These are phyloP conservation scores for Ariopsis seemanni DNA, from an alignment of 2,113 vertebrate genomes.

Conservation along the genomic window DNA sequence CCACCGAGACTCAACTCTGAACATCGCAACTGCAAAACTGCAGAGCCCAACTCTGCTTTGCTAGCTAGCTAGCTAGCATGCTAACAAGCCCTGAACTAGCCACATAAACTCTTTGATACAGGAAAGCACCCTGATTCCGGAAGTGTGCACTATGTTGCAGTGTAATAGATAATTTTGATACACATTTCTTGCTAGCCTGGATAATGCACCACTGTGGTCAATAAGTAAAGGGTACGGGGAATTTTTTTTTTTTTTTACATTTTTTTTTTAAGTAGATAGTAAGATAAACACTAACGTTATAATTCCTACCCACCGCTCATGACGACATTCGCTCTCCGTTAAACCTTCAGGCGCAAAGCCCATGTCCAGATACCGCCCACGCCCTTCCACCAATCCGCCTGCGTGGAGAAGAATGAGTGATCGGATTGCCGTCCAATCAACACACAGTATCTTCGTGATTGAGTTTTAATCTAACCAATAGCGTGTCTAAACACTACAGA, in stretches of 20 bases:
- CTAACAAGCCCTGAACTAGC: slow-evolving; percentile 65
- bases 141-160: slow-evolving; percentile 62
- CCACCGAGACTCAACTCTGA: background rate
- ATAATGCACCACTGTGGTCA: slow-evolving; percentile 8
- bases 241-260: slow-evolving; percentile 52
- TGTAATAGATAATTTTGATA: slow-evolving; percentile 28
- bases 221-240: slow-evolving; percentile 40
- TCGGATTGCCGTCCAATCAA: slow-evolving; percentile 47
- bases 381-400: slow-evolving; percentile 68
- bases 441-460: slow-evolving; percentile 46
- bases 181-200: slow-evolving; percentile 36
- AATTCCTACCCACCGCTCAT: slow-evolving; percentile 87
- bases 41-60: slow-evolving; percentile 22
- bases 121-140: slow-evolving; percentile 71
- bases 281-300: slow-evolving; percentile 80
- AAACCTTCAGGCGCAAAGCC: slow-evolving; percentile 72
- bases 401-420: slow-evolving; percentile 46
- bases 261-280: slow-evolving; percentile 65
- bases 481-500: rapidly evolving
- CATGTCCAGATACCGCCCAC: slow-evolving; percentile 66
- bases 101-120: slow-evolving; percentile 76
- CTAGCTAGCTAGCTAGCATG: slow-evolving; percentile 50
- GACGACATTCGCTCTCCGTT: slow-evolving; percentile 82
- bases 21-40: slow-evolving; percentile 1
- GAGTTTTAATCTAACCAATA: slow-evolving; percentile 57